A percentile compares a stretch with the other conserved stretches of the same genome.
Conservation (phyloP, 37 sponge, comb jelly and placozoan species). For the Cladorhizidae sp. region DNA sequence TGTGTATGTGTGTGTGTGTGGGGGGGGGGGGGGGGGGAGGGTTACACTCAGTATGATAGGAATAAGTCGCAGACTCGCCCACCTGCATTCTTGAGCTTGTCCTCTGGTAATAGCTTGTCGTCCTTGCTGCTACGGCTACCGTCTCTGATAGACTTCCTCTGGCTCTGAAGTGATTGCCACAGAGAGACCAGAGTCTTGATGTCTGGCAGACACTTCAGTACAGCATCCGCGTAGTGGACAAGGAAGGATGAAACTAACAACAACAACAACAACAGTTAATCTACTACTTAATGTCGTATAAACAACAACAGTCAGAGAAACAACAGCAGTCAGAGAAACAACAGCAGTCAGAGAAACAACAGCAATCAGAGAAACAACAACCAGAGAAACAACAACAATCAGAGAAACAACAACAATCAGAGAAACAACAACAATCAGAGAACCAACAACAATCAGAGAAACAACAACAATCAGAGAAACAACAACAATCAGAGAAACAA, state of each 20-base stretch:
- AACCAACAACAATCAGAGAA: not conserved
- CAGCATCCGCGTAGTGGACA: constrained; percentile 39
- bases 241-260: constrained; percentile 9
- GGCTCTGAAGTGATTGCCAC: constrained; percentile 23
- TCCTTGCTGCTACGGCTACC: not conserved
- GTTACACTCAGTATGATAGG: not conserved
- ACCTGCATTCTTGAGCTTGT: constrained; percentile 26
- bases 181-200: constrained; percentile 65
- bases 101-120: not conserved
- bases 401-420: not conserved
- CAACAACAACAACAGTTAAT: not conserved
- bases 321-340: not conserved
- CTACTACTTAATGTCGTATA: no score
- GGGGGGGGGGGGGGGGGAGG: not conserved
- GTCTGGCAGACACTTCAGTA: constrained; percentile 69
- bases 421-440: no score
- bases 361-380: not conserved
- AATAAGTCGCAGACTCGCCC: no score
- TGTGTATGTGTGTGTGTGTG: no score
- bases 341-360: no score
- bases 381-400: not conserved
- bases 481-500: no score
- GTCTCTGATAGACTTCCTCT: not conserved
- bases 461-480: not conserved
- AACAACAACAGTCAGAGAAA: not conserved